phyloP scores from a whole-genome alignment of 2,797 vertebrate genomes.

The Galago senegalensis region DNA sequence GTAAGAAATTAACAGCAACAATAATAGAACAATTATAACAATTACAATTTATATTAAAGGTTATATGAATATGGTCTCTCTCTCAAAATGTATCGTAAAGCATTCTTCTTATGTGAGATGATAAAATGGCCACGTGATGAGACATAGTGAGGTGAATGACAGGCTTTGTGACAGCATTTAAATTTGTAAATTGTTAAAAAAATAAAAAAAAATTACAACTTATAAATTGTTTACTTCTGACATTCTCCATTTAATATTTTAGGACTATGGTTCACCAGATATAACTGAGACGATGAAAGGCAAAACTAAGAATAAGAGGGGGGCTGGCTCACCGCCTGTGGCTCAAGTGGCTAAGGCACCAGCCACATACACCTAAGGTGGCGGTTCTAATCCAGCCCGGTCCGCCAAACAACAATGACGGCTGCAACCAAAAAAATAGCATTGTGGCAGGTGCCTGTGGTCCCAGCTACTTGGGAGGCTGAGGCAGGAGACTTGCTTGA shows the following conservation, averaged over 20 bases:
- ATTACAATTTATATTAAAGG: neutral
- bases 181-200: neutral
- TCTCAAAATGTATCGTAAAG: neutral
- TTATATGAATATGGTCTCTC: neutral
- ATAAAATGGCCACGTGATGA: neutral
- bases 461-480: no score
- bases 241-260: neutral
- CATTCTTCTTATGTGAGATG: neutral
- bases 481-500: no score
- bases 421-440: no score
- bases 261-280: neutral
- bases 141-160: neutral
- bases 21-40: neutral
- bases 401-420: no score
- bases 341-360: no score
- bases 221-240: neutral
- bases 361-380: no score
- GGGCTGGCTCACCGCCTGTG: neutral
- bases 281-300: neutral
- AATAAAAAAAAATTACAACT: neutral
- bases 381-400: no score
- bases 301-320: neutral
- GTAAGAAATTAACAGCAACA: neutral
- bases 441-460: no score
- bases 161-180: neutral